Base-by-base conservation (phyloP, 2,888 invertebrate species). In the Hesperia comma region DNA sequence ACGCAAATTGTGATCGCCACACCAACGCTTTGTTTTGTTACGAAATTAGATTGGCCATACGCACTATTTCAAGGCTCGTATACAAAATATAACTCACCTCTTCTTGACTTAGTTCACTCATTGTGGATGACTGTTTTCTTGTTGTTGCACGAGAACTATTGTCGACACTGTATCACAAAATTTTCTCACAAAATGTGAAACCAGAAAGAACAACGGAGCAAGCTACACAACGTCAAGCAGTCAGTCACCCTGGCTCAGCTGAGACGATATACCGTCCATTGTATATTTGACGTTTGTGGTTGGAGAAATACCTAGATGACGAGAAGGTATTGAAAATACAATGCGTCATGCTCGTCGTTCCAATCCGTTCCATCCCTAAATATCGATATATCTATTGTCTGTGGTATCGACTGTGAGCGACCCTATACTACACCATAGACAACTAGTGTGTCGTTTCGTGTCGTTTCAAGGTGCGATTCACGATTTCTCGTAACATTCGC, bases 91-190 rank as follows among this genome's bases (percentile, higher is more conserved):
- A 74, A 93, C 95, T 95, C 93, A 96, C 97, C 96, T 97, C 97
- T 92, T 97, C 97, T 87, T 96, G 97, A 84, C 95, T 96, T 78
- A 97, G 93, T 94, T 97, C 97, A 92, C 96, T 96, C 96, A 97
- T 97, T 75, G 74, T 86, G 80, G 76, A 75, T 73, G 72, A 72
- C 77, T 74, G 72, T 75, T 80, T 73, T 77, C 78, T 77, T 72
- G 72, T 76, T 77, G 75, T 76, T 78, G 73, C 76, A 72, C 71
- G 73, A 75, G 74, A 78, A 74, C 71, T 79, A 76, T 74, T 74
- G 49, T 49, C 32, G 71, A 72, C 79, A 84, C 81, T 83, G 80
- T 81, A 82, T 82, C 77, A 79, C 77, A 79, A 78, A 81, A 81
- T 83, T 84, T 79, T 77, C 77, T 80, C 79, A 79, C 72, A 76